Conservation (phyloP, 2,888 invertebrate species). For the Clunio marinus region DNA sequence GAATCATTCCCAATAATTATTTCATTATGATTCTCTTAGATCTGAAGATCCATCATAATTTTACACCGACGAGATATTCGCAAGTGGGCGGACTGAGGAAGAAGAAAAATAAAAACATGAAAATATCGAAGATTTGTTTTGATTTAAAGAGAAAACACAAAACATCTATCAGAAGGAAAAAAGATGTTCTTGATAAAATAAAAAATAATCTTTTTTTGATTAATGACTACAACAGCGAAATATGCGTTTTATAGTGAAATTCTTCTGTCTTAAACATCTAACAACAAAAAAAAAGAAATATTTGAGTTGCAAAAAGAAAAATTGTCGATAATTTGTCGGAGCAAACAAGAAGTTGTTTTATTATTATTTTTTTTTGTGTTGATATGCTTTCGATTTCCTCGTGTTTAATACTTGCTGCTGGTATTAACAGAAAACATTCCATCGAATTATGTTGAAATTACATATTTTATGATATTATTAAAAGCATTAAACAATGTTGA, state of each 20-base stretch:
- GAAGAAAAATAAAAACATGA: background rate
- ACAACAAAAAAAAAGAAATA: background rate
- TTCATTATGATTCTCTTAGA: slow-evolving; percentile 31
- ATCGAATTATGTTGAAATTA: slow-evolving; percentile 26
- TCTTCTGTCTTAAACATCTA: background rate
- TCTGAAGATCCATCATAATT: slow-evolving; percentile 12
- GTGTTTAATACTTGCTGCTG: slow-evolving; percentile 7
- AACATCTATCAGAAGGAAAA: background rate
- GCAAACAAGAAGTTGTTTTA: slow-evolving; percentile 9
- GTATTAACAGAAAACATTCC: slow-evolving; percentile 23
- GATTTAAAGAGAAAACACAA: background rate
- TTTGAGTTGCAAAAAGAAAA: slow-evolving; percentile 5
- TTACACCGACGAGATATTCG: background rate
- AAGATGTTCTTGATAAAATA: slow-evolving; percentile 8
- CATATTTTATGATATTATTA: slow-evolving; percentile 31
- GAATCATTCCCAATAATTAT: slow-evolving; percentile 27
- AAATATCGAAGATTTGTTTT: background rate
- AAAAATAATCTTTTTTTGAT: background rate
- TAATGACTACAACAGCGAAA: too few relatives aligned
- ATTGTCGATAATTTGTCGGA: slow-evolving; percentile 32
- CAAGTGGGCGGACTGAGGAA: background rate
- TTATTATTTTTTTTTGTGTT: too few relatives aligned
- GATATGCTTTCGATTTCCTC: slow-evolving; percentile 15
- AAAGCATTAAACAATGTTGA: slow-evolving; percentile 22
- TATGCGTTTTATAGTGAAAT: slow-evolving; percentile 2